Percentiles rank a stretch among this genome's conserved stretches.
Conservation (phyloP, 2,113 vertebrate genomes). For the Melospiza georgiana region DNA sequence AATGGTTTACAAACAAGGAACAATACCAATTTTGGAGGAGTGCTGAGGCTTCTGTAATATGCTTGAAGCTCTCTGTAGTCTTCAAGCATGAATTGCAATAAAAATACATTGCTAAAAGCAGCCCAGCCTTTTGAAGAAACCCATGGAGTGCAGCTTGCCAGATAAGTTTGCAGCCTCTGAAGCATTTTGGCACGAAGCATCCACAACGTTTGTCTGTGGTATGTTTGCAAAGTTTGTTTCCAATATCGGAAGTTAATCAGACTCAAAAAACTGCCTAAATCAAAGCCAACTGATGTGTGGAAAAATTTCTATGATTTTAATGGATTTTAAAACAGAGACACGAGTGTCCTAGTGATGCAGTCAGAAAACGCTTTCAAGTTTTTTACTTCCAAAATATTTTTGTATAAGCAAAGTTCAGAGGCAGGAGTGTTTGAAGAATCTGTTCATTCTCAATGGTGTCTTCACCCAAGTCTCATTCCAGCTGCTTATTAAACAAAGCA, state of each 20-base stretch:
- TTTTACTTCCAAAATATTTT: constrained; percentile 48
- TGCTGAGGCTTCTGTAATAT: not conserved
- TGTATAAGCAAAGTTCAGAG: constrained; percentile 39
- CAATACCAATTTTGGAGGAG: not conserved
- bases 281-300: not conserved
- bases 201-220: fast-evolving
- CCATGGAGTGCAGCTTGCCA: not conserved
- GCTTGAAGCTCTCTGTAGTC: not conserved
- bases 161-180: not conserved
- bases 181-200: not conserved
- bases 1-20: not conserved
- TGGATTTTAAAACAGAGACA: not conserved
- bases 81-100: not conserved
- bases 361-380: constrained; percentile 55
- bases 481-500: constrained; percentile 51
- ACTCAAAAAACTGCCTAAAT: not conserved
- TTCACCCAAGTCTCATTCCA: constrained; percentile 50
- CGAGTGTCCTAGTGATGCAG: not conserved
- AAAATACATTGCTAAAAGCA: not conserved
- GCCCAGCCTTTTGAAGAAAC: not conserved
- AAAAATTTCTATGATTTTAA: not conserved
- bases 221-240: not conserved
- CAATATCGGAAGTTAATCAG: not conserved
- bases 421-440: constrained; percentile 25
- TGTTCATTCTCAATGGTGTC: constrained; percentile 45